Base-by-base conservation (phyloP, 2,113 vertebrate genomes). In the Pogonocichla stellata region DNA sequence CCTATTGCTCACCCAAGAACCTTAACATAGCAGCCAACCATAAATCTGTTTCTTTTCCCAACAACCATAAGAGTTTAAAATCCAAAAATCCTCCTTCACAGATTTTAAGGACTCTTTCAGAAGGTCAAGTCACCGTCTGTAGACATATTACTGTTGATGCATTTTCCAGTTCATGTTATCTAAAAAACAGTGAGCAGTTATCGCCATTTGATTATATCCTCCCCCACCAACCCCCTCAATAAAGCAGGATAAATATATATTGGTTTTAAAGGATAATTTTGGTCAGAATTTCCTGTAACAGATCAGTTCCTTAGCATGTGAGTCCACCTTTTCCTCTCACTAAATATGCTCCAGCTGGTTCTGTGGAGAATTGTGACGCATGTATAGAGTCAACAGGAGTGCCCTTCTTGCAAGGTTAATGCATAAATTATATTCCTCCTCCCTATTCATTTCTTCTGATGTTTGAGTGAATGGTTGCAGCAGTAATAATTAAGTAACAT, bases 381-480 rank as follows among this genome's bases (percentile, higher is more conserved):
- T 12, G 17, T 48, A 50, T 45, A 36, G 20, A 62, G 26, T 90
- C 75, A 86, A 65, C 23, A 28, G 31, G 43, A 73, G 12, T 36
- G 34, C 45, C 61, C 72, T 95, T 81, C 86, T 94, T 92, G 43
- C 58, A 90, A 86, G 56, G 58, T 79, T 93, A 95, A 90, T 88
- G 60, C 92, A 84, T 83, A 77, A 66, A 79, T 56, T 8, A 48
- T 25, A 72, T 65, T 36, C 40, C 25, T 82, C 36, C 9, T 73
- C 83, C 79, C 38, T 91, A 58, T 88, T 95, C 19, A 90, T 85
- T 28, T 45, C n/a, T 71, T 86, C 84, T 94, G 53, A 90, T 80
- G 48, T 80, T 85, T 92, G 78, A 97, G 70, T 82, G 88, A 96
- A 65, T 53, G 23, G 47, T 79, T 96, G 81, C 61, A 79, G 40